Evolutionary conservation across 2,888 invertebrate species (phyloP), one percentile per base, ranked within the genome.

Genomic region (Nysson spinosus): DNA sequence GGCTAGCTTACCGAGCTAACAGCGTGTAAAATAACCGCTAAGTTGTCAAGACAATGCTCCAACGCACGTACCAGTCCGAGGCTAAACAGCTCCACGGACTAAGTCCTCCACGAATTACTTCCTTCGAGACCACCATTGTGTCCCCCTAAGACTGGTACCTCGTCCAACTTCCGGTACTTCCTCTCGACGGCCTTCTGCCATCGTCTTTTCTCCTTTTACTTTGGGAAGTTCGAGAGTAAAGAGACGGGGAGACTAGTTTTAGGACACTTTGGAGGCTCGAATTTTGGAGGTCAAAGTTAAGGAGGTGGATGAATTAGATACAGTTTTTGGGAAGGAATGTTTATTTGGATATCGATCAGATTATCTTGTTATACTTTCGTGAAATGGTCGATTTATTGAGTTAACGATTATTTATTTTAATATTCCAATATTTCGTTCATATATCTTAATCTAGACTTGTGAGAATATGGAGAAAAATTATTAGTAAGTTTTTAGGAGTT

Each of bases 21-120:
- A 86, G 87, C 85, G 87, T 87, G 87, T 87, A 87, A 87, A 87
- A 87, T 87, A 87, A 87, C 86, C 86, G 85, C 87, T 87, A 86
- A 87, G 86, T 86, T 87, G 85, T 85, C 82, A 81, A 82, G 86
- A 86, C 86, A 86, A 86, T 86, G 83, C 79, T 73, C 68, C 35
- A 54, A 61, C 72, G 60, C 58, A 51, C 50, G 55, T 62, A 64
- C 35, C 55, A 42, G 28, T 49, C 40, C 44, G 44, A 20, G 62
- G 65, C 64, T 69, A 79, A 79, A 66, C 76, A 75, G 50, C 64
- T 55, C 55, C 58, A 40, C 69, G 72, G 72, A 69, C 72, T 72
- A 81, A 79, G 80, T 78, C 78, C 81, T 78, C 69, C 62, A 74
- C 75, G 83, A 81, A 81, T 79, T 79, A 79, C 81, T 84, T 84